Evolutionary conservation across 2,797 vertebrate species (phyloP).

Genomic region (Kryptolebias ocellatus): DNA sequence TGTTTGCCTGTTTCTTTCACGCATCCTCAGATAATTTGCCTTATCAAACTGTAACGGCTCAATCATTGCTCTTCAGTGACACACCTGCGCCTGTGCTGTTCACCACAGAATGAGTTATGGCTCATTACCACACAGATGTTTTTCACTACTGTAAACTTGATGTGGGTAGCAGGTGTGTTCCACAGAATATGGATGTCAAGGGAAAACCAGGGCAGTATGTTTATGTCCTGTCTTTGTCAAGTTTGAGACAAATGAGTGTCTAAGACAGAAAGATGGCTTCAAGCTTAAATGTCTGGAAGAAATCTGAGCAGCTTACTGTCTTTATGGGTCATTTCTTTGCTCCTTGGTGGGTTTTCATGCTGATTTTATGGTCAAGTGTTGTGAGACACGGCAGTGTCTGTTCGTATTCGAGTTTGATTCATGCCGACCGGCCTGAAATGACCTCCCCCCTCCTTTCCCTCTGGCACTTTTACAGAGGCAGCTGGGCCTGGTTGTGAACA

Average conservation of each 20-base stretch:
- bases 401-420: constrained; percentile 48
- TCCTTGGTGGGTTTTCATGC: constrained; percentile 1
- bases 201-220: constrained; percentile 16
- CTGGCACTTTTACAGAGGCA: constrained; percentile 49
- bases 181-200: constrained; percentile 33
- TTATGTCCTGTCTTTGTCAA: constrained; percentile 13
- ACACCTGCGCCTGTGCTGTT: constrained; percentile 42
- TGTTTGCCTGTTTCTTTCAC: background rate
- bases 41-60: constrained; percentile 24
- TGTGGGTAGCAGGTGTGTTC: constrained; percentile 58
- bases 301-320: constrained; percentile 15
- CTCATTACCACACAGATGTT: constrained; percentile 44
- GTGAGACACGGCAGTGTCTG: constrained; percentile 27
- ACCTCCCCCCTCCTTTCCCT: constrained; percentile 15
- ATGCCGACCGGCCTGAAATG: constrained; percentile 46
- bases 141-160: constrained; percentile 15
- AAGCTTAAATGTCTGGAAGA: constrained; percentile 10
- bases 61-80: constrained; percentile 14
- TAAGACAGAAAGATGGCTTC: constrained; percentile 16
- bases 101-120: constrained; percentile 33
- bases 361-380: constrained; percentile 30
- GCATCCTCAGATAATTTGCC: constrained; percentile 4
- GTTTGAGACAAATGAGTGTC: constrained; percentile 31
- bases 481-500: constrained; percentile 65
- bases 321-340: constrained; percentile 6